Conservation (phyloP, 2,888 invertebrate species). For the Dryobotodes eremita region DNA sequence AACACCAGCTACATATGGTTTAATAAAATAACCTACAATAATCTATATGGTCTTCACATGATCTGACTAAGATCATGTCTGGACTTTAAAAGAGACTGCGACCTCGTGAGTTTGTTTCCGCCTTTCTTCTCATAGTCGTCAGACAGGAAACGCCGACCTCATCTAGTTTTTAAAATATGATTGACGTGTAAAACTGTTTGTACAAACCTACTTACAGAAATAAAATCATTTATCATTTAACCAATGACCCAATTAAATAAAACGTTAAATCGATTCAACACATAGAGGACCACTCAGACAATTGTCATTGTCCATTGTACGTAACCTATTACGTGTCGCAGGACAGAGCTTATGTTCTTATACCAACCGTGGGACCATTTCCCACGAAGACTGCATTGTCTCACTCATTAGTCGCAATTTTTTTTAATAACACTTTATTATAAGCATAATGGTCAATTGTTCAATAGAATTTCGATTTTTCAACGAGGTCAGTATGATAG, state of each 20-base stretch:
- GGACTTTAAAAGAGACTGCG: no score
- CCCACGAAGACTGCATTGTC: conserved; percentile 84
- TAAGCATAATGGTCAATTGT: conserved; percentile 89
- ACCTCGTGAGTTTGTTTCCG: no score
- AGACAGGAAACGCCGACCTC: no score
- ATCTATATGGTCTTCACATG: no score
- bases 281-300: conserved; percentile 70
- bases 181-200: no score
- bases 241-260: conserved; percentile 67
- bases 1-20: conserved; percentile 34
- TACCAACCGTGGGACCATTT: conserved; percentile 81
- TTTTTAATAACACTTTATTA: conserved; percentile 86
- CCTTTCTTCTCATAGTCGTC: no score
- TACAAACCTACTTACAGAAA: no score
- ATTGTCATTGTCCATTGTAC: conserved; percentile 79
- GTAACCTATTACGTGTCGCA: conserved; percentile 68
- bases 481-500: conserved; percentile 75
- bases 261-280: conserved; percentile 67
- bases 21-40: conserved; percentile 49
- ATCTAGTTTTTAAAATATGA: no score
- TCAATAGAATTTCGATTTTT: conserved; percentile 73
- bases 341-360: conserved; percentile 65
- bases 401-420: conserved; percentile 79
- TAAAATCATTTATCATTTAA: no score
- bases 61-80: no score